Conservation (phyloP, 2,888 invertebrate species). For the Drosophila anceps region DNA sequence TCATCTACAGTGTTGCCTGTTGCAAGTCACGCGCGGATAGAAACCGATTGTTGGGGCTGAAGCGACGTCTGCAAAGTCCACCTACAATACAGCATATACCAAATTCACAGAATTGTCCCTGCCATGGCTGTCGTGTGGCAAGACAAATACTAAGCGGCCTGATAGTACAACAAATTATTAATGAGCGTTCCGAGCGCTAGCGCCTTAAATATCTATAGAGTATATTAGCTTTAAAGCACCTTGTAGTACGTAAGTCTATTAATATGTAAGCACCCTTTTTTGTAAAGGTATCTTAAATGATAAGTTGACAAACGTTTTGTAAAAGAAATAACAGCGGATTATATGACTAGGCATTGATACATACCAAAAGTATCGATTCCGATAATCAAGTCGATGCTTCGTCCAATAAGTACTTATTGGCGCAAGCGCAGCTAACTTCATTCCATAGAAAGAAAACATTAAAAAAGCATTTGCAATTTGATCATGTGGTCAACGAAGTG, state of each 20-base stretch:
- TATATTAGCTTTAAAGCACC: not conserved
- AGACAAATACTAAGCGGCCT: slow-evolving; percentile 59
- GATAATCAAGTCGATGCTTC: not conserved
- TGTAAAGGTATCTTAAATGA: not conserved
- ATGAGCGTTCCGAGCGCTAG: slow-evolving; percentile 12
- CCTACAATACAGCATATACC: slow-evolving; percentile 44
- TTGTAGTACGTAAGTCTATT: not conserved
- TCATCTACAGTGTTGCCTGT: slow-evolving; percentile 52
- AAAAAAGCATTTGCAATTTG: not conserved
- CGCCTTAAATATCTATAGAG: not conserved
- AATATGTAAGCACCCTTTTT: not conserved
- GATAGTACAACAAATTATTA: slow-evolving; percentile 41
- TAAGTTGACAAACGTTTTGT: not conserved
- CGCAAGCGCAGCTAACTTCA: slow-evolving; percentile 43
- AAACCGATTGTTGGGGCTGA: slow-evolving; percentile 2
- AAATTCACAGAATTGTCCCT: slow-evolving; percentile 50
- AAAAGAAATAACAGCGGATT: not conserved
- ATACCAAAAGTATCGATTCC: slow-evolving; percentile 14
- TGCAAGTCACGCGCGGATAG: slow-evolving; percentile 29
- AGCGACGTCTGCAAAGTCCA: slow-evolving; percentile 44
- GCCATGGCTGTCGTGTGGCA: slow-evolving; percentile 51
- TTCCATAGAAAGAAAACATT: not conserved
- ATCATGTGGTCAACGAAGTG: not conserved
- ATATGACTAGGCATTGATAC: not conserved
- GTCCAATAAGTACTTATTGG: not conserved